These are phyloP conservation scores for Leptodactylus fuscus DNA, from an alignment of 2,113 vertebrate species.

Conservation along the genomic window DNA sequence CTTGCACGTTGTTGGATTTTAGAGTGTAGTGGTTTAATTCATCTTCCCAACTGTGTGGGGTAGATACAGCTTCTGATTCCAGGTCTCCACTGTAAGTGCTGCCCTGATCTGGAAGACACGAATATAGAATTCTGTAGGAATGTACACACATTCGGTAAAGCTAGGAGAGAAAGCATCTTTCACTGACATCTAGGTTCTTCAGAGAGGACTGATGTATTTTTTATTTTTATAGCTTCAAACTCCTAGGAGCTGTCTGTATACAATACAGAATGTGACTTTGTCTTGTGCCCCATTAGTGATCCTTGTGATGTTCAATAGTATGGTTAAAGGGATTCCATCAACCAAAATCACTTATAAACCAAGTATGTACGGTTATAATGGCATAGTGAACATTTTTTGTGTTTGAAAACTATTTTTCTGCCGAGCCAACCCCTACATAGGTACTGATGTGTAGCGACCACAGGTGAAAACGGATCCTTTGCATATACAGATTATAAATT, in stretches of 20 bases:
- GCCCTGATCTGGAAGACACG: conserved; percentile 79
- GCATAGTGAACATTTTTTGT: no score
- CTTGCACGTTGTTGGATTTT: conserved; percentile 69
- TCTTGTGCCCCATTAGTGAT: neutral
- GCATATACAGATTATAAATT: no score
- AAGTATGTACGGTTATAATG: no score
- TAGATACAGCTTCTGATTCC: conserved; percentile 88
- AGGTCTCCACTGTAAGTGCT: conserved; percentile 89
- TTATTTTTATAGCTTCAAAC: neutral
- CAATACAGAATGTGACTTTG: neutral
- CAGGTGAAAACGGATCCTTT: no score
- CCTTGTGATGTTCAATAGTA: neutral
- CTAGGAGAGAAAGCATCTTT: neutral
- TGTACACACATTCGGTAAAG: no score
- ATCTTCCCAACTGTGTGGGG: conserved; percentile 91
- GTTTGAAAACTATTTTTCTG: no score
- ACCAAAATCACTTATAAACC: no score
- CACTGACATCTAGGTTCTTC: neutral
- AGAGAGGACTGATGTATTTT: neutral
- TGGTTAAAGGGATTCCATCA: no score
- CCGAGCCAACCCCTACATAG: no score
- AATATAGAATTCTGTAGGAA: no score
- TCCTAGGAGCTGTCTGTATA: neutral
- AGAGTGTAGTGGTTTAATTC: conserved; percentile 82
- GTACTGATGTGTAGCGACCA: no score